phyloP scores from a whole-genome alignment of 2,888 invertebrate genomes.

The Sclerodermus sp. region DNA sequence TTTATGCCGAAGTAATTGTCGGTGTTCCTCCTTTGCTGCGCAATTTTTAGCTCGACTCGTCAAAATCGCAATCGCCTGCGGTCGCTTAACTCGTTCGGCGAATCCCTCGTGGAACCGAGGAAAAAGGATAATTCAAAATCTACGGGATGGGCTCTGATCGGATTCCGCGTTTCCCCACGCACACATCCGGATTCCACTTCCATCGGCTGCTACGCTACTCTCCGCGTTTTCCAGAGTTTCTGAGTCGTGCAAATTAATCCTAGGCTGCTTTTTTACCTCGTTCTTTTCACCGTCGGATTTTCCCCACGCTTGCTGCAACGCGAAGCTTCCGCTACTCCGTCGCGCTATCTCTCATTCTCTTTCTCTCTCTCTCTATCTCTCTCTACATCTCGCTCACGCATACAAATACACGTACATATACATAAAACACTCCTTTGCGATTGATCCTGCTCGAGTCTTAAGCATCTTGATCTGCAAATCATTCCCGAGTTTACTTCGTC shows the following conservation, averaged over 20 bases:
- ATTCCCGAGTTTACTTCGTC: too few species aligned
- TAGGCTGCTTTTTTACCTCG: not conserved
- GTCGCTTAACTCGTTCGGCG: conserved; percentile 20
- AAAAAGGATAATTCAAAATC: conserved; percentile 16
- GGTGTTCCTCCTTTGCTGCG: not conserved
- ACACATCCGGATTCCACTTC: conserved; percentile 6
- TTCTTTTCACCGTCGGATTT: not conserved
- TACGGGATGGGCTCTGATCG: conserved; percentile 21
- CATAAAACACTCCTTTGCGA: too few species aligned
- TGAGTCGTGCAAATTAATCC: conserved; percentile 24
- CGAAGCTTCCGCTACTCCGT: too few species aligned
- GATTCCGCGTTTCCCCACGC: conserved; percentile 15
- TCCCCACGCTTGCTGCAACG: not conserved
- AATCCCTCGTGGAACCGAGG: conserved; percentile 4
- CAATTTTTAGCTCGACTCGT: conserved; percentile 5
- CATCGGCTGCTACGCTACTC: conserved; percentile 3
- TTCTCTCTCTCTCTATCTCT: too few species aligned
- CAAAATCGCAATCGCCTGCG: conserved; percentile 24
- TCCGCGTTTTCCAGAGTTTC: conserved; percentile 11
- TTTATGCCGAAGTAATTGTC: conserved; percentile 18
- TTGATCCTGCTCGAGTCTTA: too few species aligned
- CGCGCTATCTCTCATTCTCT: too few species aligned
- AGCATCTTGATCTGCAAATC: too few species aligned
- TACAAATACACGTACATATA: too few species aligned
- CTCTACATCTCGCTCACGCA: too few species aligned